These are phyloP conservation scores for Artibeus jamaicensis DNA, from an alignment of 2,797 vertebrate genomes.

Conservation along the genomic window DNA sequence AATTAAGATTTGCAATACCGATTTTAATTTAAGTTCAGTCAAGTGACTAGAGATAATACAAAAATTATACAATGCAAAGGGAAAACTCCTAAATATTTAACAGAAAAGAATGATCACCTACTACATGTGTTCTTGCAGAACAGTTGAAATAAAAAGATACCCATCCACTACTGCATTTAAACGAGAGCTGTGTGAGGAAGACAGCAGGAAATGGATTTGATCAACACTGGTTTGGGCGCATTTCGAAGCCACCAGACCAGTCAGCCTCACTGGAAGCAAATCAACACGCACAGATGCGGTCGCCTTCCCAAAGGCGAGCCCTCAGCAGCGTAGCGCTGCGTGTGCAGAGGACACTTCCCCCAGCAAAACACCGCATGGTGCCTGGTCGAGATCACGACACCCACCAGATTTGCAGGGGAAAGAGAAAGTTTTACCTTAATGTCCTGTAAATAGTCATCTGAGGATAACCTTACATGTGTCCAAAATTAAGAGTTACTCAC, in stretches of 20 bases:
- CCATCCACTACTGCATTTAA: background rate
- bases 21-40: background rate
- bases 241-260: background rate
- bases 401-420: background rate
- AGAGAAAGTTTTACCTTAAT: background rate
- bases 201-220: background rate
- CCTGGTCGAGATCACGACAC: background rate
- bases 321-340: background rate
- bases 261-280: background rate
- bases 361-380: background rate
- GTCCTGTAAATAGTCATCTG: background rate
- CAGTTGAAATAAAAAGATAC: background rate
- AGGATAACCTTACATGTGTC: background rate
- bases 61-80: background rate
- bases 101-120: background rate
- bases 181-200: background rate
- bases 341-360: background rate
- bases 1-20: constrained; percentile 3
- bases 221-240: background rate
- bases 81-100: background rate
- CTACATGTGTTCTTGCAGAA: background rate
- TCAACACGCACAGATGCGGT: background rate
- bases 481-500: constrained; percentile 3
- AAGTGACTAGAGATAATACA: background rate
- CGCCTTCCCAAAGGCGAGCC: background rate